These are phyloP conservation scores for Oxyruncus cristatus DNA, from an alignment of 2,113 vertebrate genomes.

Conservation along the genomic window DNA sequence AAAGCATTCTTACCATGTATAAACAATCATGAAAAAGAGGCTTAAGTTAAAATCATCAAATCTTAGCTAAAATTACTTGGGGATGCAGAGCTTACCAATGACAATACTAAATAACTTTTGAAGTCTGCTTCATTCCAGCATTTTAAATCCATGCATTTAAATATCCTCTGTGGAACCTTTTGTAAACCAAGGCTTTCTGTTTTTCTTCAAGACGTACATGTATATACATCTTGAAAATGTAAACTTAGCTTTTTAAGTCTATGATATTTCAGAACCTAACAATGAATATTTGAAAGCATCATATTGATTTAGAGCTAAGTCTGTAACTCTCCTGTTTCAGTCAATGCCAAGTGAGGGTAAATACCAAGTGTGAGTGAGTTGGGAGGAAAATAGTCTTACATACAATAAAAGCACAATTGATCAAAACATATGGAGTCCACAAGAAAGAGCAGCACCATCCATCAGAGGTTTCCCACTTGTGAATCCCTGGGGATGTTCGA, in stretches of 20 bases:
- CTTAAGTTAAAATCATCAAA: background rate
- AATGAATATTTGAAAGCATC: background rate
- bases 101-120: background rate
- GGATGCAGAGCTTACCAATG: background rate
- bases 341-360: background rate
- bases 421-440: background rate
- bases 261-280: background rate
- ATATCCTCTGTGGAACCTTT: background rate
- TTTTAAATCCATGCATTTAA: background rate
- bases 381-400: background rate
- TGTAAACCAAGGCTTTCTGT: background rate
- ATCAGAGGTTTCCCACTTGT: background rate
- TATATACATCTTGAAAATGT: background rate
- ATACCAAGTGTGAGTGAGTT: background rate
- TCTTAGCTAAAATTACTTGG: background rate
- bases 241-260: background rate
- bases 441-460: background rate
- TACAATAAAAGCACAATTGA: background rate
- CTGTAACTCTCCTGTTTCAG: background rate
- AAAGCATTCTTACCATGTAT: background rate
- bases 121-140: background rate
- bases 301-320: background rate
- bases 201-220: background rate
- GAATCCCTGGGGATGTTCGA: background rate
- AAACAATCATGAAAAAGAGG: background rate